Base-by-base conservation (phyloP, 2,113 vertebrate genomes). In the Corapipo altera region DNA sequence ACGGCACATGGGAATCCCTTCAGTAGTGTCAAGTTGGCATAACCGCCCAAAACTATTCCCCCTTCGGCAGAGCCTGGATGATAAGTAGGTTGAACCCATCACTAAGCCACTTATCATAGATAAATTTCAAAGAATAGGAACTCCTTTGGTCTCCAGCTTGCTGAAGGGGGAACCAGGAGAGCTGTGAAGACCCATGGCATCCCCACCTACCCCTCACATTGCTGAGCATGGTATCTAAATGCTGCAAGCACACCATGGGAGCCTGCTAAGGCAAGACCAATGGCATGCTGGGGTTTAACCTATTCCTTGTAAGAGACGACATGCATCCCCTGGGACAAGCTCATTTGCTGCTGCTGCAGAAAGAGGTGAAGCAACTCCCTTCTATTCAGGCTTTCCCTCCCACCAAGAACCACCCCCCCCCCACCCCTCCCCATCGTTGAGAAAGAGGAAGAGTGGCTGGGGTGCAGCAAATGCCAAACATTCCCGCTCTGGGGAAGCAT, bases 391-490 rank as follows among this genome's bases (percentile, higher is more conserved):
- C 71, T 0, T 64, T 86, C 88, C 89, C 92, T 93, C 85, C 92
- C 72, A 93, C 92, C 20, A 92, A 87, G 88, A 89, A 90, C 88
- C 83, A 5, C 48, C 22, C 22, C 48, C 83, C 6, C 48, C 22
- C 22, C 48, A 5, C 3, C 19, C n/a, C 48, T 22, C 46, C 88
- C 94, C 93, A n/a, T n/a, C 80, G 58, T 30, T 17, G 76, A 94
- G 90, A 94, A 88, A 33, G 49, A 92, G 88, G 93, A 95, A 94
- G 94, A 95, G 83, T 46, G 30, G 59, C 85, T 15, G 11, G 93
- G 92, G 88, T 93, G 85, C 62, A 96, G 75, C 87, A 90, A 92
- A 96, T 94, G 80, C 90, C 93, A 85, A 93, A 78, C 92, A 96
- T 96, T 96, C 93, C 83, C 28, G 4, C 76, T 89, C 61, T 73